Conservation (phyloP, 2,888 invertebrate species). For the Venusia cambrica region DNA sequence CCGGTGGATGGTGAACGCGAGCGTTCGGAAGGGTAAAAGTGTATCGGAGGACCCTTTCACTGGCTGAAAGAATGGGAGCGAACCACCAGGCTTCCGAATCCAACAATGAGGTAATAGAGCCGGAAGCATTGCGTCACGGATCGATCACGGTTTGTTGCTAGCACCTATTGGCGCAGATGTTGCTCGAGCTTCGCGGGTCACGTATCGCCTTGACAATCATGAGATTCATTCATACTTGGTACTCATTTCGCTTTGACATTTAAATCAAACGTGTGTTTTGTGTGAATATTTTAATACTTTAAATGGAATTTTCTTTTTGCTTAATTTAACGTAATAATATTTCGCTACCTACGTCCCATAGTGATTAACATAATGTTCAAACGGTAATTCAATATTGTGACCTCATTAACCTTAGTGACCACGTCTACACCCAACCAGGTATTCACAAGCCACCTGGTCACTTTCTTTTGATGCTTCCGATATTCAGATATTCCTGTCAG, state of each 20-base stretch:
- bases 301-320: too few species aligned
- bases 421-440: too few species aligned
- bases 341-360: too few species aligned
- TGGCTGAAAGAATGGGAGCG: constrained; percentile 77
- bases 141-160: constrained; percentile 60
- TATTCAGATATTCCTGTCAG: too few species aligned
- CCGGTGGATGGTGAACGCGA: constrained; percentile 45
- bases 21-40: constrained; percentile 72
- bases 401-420: too few species aligned
- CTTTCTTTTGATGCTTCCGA: not conserved
- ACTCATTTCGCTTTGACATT: too few species aligned
- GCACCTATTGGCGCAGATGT: constrained; percentile 54
- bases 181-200: constrained; percentile 31
- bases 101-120: constrained; percentile 70
- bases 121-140: constrained; percentile 68
- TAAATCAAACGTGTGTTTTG: too few species aligned
- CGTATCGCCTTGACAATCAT: constrained; percentile 25
- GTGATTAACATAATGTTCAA: too few species aligned
- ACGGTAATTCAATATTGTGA: too few species aligned
- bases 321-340: too few species aligned
- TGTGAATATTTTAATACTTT: too few species aligned
- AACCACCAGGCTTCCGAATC: constrained; percentile 67
- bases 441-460: too few species aligned
- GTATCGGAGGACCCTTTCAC: constrained; percentile 77
- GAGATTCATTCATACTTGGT: constrained; percentile 14